These are phyloP conservation scores for Eupithecia abbreviata DNA, from an alignment of 2,888 invertebrate genomes.

Conservation along the genomic window DNA sequence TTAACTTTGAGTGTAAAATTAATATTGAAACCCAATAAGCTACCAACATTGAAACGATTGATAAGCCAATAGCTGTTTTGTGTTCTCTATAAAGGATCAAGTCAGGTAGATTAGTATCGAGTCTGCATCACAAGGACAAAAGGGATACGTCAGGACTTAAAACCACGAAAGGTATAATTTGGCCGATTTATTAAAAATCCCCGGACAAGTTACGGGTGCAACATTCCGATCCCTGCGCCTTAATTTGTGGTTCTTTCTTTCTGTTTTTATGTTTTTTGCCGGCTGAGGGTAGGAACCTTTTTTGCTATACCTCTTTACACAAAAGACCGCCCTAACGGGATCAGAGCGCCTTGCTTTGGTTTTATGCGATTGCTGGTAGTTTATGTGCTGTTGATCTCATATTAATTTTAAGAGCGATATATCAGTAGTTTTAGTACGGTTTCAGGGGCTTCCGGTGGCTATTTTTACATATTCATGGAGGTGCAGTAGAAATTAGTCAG, in stretches of 20 bases:
- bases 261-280: slow-evolving; percentile 78
- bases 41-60: not conserved
- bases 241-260: slow-evolving; percentile 80
- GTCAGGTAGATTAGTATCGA: slow-evolving; percentile 14
- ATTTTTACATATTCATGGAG: slow-evolving; percentile 21
- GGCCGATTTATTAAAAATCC: slow-evolving; percentile 61
- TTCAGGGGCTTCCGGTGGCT: slow-evolving; percentile 25
- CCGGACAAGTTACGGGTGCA: slow-evolving; percentile 73
- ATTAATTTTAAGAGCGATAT: slow-evolving; percentile 27
- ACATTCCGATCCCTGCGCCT: slow-evolving; percentile 75
- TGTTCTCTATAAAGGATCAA: not conserved
- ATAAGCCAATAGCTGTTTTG: slow-evolving; percentile 3
- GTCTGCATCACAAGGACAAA: slow-evolving; percentile 47
- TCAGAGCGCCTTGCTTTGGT: slow-evolving; percentile 50
- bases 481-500: not conserved
- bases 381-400: slow-evolving; percentile 43
- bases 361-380: slow-evolving; percentile 43
- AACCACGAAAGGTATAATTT: slow-evolving; percentile 57
- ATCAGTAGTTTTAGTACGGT: slow-evolving; percentile 30
- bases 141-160: slow-evolving; percentile 43
- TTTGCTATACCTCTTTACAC: slow-evolving; percentile 64
- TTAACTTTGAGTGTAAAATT: not conserved
- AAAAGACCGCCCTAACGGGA: slow-evolving; percentile 80
- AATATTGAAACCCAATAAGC: not conserved
- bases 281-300: slow-evolving; percentile 71